A percentile compares a stretch with the other conserved stretches of the same genome.
These are phyloP conservation scores for Panurus biarmicus DNA, from an alignment of 2,113 vertebrate genomes.

Conservation along the genomic window DNA sequence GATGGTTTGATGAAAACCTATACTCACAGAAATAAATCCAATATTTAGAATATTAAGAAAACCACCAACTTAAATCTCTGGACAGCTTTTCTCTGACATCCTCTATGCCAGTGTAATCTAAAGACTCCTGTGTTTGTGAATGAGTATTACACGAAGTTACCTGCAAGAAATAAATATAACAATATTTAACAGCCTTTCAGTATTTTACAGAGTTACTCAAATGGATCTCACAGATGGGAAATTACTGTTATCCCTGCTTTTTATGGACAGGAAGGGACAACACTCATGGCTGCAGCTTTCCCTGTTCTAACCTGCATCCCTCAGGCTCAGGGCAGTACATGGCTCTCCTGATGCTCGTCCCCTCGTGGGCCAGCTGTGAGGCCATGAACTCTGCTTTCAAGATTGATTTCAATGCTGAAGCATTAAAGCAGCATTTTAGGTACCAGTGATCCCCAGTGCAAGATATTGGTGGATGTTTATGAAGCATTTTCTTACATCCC, in stretches of 20 bases:
- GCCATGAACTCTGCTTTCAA: not conserved
- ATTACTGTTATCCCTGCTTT: not conserved
- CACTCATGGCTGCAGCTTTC: not conserved
- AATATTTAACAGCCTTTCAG: not conserved
- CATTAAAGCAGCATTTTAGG: slow-evolving; percentile 21
- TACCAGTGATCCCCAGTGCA: slow-evolving; percentile 7
- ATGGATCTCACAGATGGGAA: not conserved
- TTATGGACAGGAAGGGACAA: slow-evolving; percentile 17
- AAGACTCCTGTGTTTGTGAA: not conserved
- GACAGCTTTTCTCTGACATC: not conserved
- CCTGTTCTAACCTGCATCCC: not conserved
- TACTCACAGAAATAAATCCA: slow-evolving; percentile 32
- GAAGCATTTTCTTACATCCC: slow-evolving; percentile 7
- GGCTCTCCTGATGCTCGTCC: not conserved
- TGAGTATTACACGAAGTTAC: not conserved
- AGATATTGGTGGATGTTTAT: slow-evolving; percentile 24
- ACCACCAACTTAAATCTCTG: not conserved
- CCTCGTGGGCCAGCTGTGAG: not conserved
- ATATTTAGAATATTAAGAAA: not conserved
- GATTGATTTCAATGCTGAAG: not conserved
- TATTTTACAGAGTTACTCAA: not conserved
- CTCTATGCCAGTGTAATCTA: not conserved
- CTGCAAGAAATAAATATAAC: not conserved
- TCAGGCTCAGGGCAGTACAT: not conserved
- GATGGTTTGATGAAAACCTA: slow-evolving; percentile 18